Base-by-base conservation (phyloP, 2,888 invertebrate genomes). In the Lepidocyrtinus sp. region DNA sequence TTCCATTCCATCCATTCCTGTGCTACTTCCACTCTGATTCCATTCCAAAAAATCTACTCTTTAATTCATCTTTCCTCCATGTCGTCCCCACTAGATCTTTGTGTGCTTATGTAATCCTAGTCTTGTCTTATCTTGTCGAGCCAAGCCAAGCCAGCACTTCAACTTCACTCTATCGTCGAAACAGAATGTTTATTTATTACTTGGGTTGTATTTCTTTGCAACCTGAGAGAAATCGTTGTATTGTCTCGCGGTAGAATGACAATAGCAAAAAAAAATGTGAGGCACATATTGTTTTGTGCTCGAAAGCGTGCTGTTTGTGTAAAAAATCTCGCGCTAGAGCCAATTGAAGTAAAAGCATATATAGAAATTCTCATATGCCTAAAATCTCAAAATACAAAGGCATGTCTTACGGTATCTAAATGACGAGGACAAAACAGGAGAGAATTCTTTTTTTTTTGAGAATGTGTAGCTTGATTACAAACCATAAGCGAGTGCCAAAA, bases 101-200 rank as follows among this genome's bases (percentile, higher is more conserved):
- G 9, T 36, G 27, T 61, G 36, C 24, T 63, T 65, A 63, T 27
- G 46, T 25, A 46, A 70, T 74, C n/a, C n/a, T 45, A 59, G n/a
- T 68, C 79, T 69, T 25, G 22, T 17, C 70, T 79, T 79, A 69
- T 69, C 73, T 61, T 61, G 5, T 12, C 36, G 36, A 36, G 36
- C 36, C 36, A 36, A 7, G 36, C 36, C 36, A 73, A 79, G 79
- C 70, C 74, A 36, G 5, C 36, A 36, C 36, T 36, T 36, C 36
- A 36, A 69, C 79, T 79, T 72, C 55, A 78, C 79, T 79, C 70
- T 61, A 74, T 79, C 79, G 73, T 70, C 79, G 73, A 59, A n/a
- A 26, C 27, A 74, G 69, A 74, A 74, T 70, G 73, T 74, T 79
- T 79, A 79, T 79, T 79, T 79, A 79, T 79, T 79, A 61, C 79